phyloP scores from a whole-genome alignment of 2,888 invertebrate genomes.

The Sisyra nigra region DNA sequence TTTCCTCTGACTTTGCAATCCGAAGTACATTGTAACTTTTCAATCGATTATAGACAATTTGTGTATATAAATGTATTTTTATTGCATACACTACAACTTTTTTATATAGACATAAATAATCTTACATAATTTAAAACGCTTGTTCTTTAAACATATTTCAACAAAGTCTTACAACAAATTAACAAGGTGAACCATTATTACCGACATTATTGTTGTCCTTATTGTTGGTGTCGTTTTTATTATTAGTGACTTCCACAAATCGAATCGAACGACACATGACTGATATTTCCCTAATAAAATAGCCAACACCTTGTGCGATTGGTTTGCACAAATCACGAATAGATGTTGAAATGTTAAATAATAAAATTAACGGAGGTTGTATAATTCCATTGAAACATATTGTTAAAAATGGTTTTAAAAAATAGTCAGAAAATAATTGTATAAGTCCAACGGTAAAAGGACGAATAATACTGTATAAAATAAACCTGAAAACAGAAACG shows the following conservation, averaged over 20 bases:
- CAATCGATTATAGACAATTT: no score
- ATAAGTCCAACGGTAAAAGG: constrained; percentile 41
- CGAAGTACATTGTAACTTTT: no score
- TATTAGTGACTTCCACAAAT: constrained; percentile 20
- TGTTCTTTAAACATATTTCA: no score
- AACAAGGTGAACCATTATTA: no score
- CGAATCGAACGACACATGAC: constrained; percentile 28
- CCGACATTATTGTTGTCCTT: no score
- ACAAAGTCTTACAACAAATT: no score
- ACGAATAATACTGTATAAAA: constrained; percentile 38
- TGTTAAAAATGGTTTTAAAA: constrained; percentile 46
- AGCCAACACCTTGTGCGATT: constrained; percentile 36
- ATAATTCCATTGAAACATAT: constrained; percentile 45
- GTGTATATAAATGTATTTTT: no score
- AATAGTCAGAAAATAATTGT: constrained; percentile 47
- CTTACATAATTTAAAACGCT: no score
- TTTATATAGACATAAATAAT: no score
- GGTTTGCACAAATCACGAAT: constrained; percentile 44
- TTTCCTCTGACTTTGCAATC: no score
- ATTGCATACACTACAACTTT: no score
- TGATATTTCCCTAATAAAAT: constrained; percentile 31
- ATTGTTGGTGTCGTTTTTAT: no score
- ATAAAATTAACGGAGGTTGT: constrained; percentile 49
- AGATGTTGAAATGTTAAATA: constrained; percentile 42
- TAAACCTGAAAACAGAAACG: constrained; percentile 25